Base-by-base conservation (phyloP, 2,113 vertebrate species). In the Lethenteron camtschaticum region DNA sequence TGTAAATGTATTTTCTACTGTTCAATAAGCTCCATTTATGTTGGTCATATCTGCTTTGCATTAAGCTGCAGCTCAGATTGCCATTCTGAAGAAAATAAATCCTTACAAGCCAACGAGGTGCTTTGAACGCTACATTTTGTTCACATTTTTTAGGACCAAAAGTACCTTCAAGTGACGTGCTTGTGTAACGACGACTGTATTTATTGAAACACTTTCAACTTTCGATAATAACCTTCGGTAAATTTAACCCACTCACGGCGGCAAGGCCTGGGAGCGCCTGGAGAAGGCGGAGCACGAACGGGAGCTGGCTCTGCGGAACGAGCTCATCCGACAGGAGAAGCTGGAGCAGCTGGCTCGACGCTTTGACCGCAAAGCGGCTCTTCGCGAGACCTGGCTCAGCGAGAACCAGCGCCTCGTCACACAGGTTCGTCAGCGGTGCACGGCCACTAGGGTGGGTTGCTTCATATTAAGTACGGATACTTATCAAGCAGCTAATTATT, bases 231-330 rank as follows among this genome's bases (percentile, higher is more conserved):
- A 41, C 41, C 41, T 41, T 41, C 41, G 41, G 41, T 41, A 41
- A 41, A 41, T 41, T 41, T 41, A 57, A 14, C 60, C 20, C 13
- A 69, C 71, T 69, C 24, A 58, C n/a, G 3, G 0, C 70, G 75
- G 66, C 56, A 74, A 96, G 91, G 86, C 88, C 74, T 96, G 91
- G 91, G 91, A 96, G 81, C 81, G 90, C 75, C 86, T 96, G 85
- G 91, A 96, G 83, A 96, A 96, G 82, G 90, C 91, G 1, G 91
- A 96, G 79, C 91, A 96, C 2, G 91, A 96, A 80, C 75, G 91
- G 72, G 91, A 96, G 82, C 84, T 96, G 82, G 91, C 91, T 68
- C 81, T 96, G 79, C 83, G 91, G 73, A 95, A 82, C 1, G 91
- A 96, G 81, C 85, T 96, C 75, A 96, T 96, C 75, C 82, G 91